phyloP scores from a whole-genome alignment of 1,140 invertebrate species.

The Bombus difficillimus region DNA sequence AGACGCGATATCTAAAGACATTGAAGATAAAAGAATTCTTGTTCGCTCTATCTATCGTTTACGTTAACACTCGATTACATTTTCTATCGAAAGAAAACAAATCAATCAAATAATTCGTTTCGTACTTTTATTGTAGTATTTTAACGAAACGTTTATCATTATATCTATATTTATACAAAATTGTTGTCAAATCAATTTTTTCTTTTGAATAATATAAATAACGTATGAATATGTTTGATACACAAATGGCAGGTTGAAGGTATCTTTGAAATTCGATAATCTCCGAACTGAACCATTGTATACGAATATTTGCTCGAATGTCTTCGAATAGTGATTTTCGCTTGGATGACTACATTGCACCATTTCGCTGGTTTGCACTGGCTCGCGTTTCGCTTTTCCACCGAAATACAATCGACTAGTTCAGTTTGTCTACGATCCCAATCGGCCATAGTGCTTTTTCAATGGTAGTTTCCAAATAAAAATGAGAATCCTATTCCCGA shows the following conservation, averaged over 20 bases:
- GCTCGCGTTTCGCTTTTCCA: conserved; percentile 4
- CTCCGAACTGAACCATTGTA: too few species aligned
- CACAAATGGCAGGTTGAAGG: not conserved
- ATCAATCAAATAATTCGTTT: too few species aligned
- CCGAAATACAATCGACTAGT: not conserved
- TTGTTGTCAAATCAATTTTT: not conserved
- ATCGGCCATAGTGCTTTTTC: not conserved
- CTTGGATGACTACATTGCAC: not conserved
- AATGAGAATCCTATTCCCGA: not conserved
- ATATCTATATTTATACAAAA: not conserved
- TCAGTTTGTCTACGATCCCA: conserved; percentile 2
- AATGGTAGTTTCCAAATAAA: not conserved
- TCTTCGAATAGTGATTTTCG: not conserved
- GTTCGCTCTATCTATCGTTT: too few species aligned
- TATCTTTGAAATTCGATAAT: not conserved
- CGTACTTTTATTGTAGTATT: not conserved
- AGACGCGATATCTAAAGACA: too few species aligned
- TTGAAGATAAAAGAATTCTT: too few species aligned
- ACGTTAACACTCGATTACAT: too few species aligned
- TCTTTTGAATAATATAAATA: not conserved
- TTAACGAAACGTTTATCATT: not conserved
- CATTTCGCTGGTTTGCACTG: not conserved
- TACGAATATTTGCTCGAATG: not conserved
- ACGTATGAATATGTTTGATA: not conserved
- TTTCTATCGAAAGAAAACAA: too few species aligned